phyloP scores from a whole-genome alignment of 2,113 vertebrate species.

The Ifrita kowaldi region DNA sequence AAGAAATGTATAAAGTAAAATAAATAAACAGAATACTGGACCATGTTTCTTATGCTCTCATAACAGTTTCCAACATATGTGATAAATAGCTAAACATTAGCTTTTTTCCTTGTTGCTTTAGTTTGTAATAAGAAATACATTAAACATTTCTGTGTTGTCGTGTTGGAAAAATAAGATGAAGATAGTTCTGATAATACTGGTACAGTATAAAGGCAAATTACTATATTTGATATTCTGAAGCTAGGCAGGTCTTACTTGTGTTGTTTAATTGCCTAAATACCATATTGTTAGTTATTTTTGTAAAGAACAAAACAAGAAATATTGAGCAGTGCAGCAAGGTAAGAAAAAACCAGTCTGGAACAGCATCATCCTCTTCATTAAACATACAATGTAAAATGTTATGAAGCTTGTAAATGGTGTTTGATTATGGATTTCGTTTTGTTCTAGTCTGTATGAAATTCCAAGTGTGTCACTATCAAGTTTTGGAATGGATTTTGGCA shows the following conservation, averaged over 20 bases:
- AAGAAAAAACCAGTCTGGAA: not conserved
- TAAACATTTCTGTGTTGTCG: not conserved
- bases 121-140: not conserved
- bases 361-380: not conserved
- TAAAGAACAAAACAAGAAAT: not conserved
- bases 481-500: slow-evolving; percentile 86
- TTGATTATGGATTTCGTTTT: slow-evolving; percentile 2
- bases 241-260: not conserved
- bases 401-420: not conserved
- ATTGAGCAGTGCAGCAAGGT: not conserved
- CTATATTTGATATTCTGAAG: not conserved
- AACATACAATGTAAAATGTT: not conserved
- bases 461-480: slow-evolving; percentile 85
- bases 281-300: not conserved
- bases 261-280: not conserved
- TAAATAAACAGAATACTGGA: not conserved
- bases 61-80: not conserved
- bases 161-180: not conserved
- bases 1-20: not conserved
- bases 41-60: not conserved
- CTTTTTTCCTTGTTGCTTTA: not conserved
- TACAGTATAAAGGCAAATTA: not conserved
- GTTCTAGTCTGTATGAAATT: slow-evolving; percentile 90
- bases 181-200: not conserved
- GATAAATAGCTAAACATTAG: not conserved